A percentile compares a stretch with the other conserved stretches of the same genome.
phyloP scores from a whole-genome alignment of 2,113 vertebrate genomes.

The Charina bottae region DNA sequence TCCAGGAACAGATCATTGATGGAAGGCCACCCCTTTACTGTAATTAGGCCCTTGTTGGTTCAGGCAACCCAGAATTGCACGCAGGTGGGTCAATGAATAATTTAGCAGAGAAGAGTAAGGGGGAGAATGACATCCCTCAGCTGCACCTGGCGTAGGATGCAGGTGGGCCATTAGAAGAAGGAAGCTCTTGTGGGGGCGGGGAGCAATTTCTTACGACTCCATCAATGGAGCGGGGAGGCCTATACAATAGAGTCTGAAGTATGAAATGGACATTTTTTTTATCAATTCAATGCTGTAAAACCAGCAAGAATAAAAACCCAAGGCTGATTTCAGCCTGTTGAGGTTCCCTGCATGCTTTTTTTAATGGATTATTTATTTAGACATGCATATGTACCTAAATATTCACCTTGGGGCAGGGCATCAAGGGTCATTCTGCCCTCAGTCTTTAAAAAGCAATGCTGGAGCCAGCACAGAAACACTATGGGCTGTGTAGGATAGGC shows the following conservation, averaged over 20 bases:
- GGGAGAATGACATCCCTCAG: not conserved
- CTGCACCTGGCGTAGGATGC: not conserved
- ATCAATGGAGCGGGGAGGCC: not conserved
- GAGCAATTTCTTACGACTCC: not conserved
- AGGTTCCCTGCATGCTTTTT: not conserved
- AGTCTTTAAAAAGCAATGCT: too few relatives aligned
- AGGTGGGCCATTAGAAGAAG: not conserved
- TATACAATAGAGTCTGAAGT: not conserved
- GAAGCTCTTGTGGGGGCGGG: not conserved
- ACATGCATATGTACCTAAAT: not conserved
- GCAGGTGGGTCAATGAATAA: not conserved
- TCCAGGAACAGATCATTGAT: not conserved
- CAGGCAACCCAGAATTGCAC: not conserved
- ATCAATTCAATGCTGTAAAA: not conserved
- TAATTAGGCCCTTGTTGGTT: not conserved
- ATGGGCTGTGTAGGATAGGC: not conserved
- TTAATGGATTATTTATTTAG: not conserved
- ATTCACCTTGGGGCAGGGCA: not conserved
- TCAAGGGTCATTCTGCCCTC: not conserved
- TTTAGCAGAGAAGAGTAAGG: not conserved
- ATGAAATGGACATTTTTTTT: not conserved
- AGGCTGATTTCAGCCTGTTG: not conserved
- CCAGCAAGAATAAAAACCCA: not conserved
- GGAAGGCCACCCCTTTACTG: not conserved
- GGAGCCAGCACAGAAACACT: not conserved